Conservation (phyloP, 2,797 vertebrate species). For the Gobio occitaniae region DNA sequence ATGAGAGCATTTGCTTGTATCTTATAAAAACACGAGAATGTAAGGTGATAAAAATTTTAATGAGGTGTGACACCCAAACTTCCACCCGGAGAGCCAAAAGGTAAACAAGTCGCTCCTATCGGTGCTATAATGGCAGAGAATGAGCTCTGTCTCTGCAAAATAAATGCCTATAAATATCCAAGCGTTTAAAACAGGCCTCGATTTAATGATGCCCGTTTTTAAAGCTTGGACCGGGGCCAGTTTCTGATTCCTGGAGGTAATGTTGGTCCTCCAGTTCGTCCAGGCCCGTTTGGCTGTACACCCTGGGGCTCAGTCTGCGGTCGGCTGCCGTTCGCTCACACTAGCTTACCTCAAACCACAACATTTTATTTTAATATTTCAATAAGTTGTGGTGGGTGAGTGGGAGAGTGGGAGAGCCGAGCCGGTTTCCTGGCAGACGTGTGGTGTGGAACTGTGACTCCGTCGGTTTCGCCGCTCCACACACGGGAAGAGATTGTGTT, state of each 20-base stretch:
- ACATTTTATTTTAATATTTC: slow-evolving; percentile 57
- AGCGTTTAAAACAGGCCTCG: slow-evolving; percentile 49
- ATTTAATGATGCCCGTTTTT: slow-evolving; percentile 53
- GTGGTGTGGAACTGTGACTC: slow-evolving; percentile 35
- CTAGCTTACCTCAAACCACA: slow-evolving; percentile 56
- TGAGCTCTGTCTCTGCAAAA: slow-evolving; percentile 33
- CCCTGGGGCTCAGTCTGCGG: slow-evolving; percentile 41
- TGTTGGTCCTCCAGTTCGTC: not conserved
- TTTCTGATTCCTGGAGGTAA: slow-evolving; percentile 8
- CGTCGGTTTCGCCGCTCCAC: slow-evolving; percentile 4
- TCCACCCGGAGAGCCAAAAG: slow-evolving; percentile 55
- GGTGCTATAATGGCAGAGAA: slow-evolving; percentile 18
- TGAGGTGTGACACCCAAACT: slow-evolving; percentile 58
- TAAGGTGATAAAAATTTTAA: slow-evolving; percentile 56
- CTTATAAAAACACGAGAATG: slow-evolving; percentile 56
- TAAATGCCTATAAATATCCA: slow-evolving; percentile 47
- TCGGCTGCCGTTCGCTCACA: slow-evolving; percentile 41
- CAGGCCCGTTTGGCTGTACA: slow-evolving; percentile 14
- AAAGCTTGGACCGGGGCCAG: slow-evolving; percentile 45
- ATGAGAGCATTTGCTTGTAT: slow-evolving; percentile 60
- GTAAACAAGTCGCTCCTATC: slow-evolving; percentile 49
- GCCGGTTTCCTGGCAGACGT: slow-evolving; percentile 26
- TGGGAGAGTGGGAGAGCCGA: slow-evolving; percentile 41
- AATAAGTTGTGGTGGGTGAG: slow-evolving; percentile 41
- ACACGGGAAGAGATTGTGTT: not conserved